phyloP scores from a whole-genome alignment of 2,888 invertebrate species.

The Idaea straminata region DNA sequence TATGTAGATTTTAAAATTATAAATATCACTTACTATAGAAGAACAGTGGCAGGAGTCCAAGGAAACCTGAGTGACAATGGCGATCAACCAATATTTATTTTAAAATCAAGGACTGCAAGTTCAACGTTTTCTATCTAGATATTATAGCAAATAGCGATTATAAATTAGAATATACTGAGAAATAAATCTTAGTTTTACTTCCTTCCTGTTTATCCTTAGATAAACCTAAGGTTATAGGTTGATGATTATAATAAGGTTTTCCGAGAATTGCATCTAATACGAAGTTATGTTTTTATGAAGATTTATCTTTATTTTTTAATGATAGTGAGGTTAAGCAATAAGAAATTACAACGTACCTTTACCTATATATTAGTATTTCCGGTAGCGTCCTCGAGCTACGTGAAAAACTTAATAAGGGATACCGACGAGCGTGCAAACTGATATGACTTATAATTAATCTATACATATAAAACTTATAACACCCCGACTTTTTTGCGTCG shows the following conservation, averaged over 20 bases:
- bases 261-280: too few species aligned
- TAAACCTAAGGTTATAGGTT: not conserved
- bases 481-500: too few species aligned
- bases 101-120: constrained; percentile 46
- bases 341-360: too few species aligned
- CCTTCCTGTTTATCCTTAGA: not conserved
- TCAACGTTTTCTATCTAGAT: constrained; percentile 34
- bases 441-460: too few species aligned
- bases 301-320: too few species aligned
- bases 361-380: too few species aligned
- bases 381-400: too few species aligned
- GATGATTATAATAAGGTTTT: not conserved
- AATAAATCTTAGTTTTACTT: not conserved
- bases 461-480: too few species aligned
- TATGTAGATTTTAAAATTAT: not conserved
- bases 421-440: too few species aligned
- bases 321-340: too few species aligned
- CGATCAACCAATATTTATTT: constrained; percentile 40
- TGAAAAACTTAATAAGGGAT: too few species aligned
- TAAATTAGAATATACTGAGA: not conserved
- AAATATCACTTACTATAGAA: constrained; percentile 20
- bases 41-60: constrained; percentile 49
- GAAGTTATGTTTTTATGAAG: too few species aligned
- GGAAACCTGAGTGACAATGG: constrained; percentile 41
- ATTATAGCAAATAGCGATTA: not conserved